Base-by-base conservation (phyloP, 2,888 invertebrate genomes). In the Pogonocherus hispidulus region DNA sequence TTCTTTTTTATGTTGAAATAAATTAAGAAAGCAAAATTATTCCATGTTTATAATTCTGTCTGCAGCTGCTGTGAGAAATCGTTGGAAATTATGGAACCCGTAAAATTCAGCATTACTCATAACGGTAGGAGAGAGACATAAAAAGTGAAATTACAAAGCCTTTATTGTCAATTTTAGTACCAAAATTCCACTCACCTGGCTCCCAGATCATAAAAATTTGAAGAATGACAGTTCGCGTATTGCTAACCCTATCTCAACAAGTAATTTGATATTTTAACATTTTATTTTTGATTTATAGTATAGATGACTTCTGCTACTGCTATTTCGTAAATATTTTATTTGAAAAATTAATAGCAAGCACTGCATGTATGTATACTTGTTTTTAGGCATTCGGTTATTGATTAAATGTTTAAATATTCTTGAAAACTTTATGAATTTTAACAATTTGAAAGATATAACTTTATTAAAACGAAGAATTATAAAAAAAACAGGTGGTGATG, bases 101-200 rank as follows among this genome's bases (percentile, higher is more conserved):
- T 47, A 23, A 59, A 59, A 46, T 46, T 46, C 46, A 47, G 9
- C 27, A n/a, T 22, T 18, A 47, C 59, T 3, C 18, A 5, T 56
- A 46, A 11, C 46, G 27, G 46, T 46, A 22, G 20, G 14, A 4
- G 9, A 1, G 18, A 18, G 20, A 16, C 32, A 47, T 59, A 59
- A 59, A 59, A 57, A 41, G 20, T 46, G 8, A 59, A 46, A 56
- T 44, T 44, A 41, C 56, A 41, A 19, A 56, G 22, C 35, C 44
- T 56, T 44, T 44, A 23, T 9, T 18, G 46, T 22, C 44, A 47
- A 27, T 46, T 59, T 59, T 59, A 59, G 23, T 46, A 46, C 59
- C 59, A 32, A 59, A 59, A 47, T 19, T 27, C 37, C 46, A 19
- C 20, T 44, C 23, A 46, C 22, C 59, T 46, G 27, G 11, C 46